Conservation (phyloP, 2,797 vertebrate genomes). For the Lepidocolaptes lacrymiger region DNA sequence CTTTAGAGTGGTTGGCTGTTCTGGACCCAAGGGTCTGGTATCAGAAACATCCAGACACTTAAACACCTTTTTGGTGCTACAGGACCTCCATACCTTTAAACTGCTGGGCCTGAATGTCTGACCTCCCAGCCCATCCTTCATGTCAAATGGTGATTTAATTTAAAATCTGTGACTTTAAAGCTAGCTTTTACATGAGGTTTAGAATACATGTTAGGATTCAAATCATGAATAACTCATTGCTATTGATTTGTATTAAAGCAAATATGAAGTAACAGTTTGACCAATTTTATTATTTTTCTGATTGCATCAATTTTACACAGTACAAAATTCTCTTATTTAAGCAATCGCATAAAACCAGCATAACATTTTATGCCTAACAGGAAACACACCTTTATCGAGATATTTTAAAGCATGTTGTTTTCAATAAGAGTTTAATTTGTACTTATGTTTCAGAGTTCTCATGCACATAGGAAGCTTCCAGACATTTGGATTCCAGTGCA, state of each 20-base stretch:
- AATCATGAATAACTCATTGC: neutral
- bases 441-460: neutral
- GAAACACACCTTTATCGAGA: neutral
- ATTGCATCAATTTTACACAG: neutral
- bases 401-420: neutral
- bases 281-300: neutral
- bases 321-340: neutral
- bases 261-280: neutral
- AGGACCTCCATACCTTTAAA: neutral
- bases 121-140: neutral
- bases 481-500: slow-evolving; percentile 57
- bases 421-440: neutral
- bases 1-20: neutral
- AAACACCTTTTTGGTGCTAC: neutral
- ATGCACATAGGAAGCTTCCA: neutral
- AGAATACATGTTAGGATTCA: neutral
- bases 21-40: neutral
- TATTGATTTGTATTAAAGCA: neutral
- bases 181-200: neutral
- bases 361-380: neutral
- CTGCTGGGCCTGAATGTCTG: neutral
- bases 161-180: neutral
- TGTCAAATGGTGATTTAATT: neutral
- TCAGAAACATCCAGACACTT: neutral
- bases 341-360: neutral